Evolutionary conservation across 2,888 invertebrate species (phyloP).

Genomic region (Xylota sylvarum): DNA sequence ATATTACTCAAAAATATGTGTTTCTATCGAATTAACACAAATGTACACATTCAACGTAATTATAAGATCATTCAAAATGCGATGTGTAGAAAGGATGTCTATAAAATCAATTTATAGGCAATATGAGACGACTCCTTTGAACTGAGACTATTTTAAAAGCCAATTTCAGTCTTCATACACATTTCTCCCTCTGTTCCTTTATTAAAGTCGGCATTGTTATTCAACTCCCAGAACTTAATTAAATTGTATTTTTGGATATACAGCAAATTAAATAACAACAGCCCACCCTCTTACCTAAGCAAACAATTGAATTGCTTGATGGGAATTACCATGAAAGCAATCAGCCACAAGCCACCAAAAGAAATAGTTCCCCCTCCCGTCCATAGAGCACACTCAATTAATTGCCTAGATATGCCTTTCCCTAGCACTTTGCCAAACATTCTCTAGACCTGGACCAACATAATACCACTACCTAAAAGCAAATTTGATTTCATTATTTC

Average conservation of each 20-base stretch:
- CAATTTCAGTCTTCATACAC: neutral
- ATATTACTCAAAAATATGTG: too few relatives aligned
- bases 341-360: neutral
- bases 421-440: neutral
- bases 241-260: slow-evolving; percentile 4
- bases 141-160: neutral
- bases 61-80: neutral
- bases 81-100: neutral
- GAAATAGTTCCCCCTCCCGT: neutral
- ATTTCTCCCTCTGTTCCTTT: neutral
- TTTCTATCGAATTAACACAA: too few relatives aligned
- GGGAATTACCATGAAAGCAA: neutral
- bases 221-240: slow-evolving; percentile 9
- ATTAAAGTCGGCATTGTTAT: neutral
- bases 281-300: neutral
- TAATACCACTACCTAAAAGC: neutral
- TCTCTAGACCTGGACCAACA: neutral
- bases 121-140: neutral
- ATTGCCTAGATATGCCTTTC: neutral
- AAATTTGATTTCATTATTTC: neutral
- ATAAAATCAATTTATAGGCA: neutral
- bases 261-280: neutral
- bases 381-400: neutral
- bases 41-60: too few relatives aligned
- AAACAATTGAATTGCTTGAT: slow-evolving; percentile 10